Evolutionary conservation across 2,797 vertebrate species (phyloP), one percentile per base, ranked within the genome.

Genomic region (Allochrocebus solatus): DNA sequence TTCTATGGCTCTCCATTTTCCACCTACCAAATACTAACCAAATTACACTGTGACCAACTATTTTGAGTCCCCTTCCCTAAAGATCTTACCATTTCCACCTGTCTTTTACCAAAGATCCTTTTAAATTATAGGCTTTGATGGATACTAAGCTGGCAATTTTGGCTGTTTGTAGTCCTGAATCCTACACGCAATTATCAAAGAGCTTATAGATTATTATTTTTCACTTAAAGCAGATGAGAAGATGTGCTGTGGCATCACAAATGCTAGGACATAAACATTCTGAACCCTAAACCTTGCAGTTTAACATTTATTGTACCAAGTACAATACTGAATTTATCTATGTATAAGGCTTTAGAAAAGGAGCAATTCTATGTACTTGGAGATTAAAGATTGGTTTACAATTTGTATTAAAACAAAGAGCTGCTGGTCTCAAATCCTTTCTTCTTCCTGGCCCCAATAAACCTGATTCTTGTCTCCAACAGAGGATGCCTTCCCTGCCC

Each of bases 251-350:
- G n/a, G 80, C 81, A 75, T 72, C 43, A 26, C 75, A 89, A 92
- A 81, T 28, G 21, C 17, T 75, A 88, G 2, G 19, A 96, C 9
- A 55, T 85, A 93, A 98, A 97, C 72, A 0, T 14, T 79, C 70
- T 41, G 16, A 97, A 83, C 7, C 55, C 39, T 39, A 57, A 81
- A 76, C 59, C 72, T 64, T 86, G 2, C 8, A 36, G 83, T 93
- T 97, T 61, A 94, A 41, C 53, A 75, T 80, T 39, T 95, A 97
- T 33, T 22, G 0, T 82, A 94, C 28, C 61, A 64, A 30, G 89
- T 16, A 67, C 16, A 26, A n/a, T 74, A 5, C 17, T 0, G 0
- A 43, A n/a, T 21, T 78, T 48, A 17, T 72, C 33, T 88, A 14
- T 33, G 9, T 12, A 30, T 67, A n/a, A 74, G 74, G 33, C 48